Evolutionary conservation across 2,888 invertebrate species (phyloP), one percentile per base, ranked within the genome.

Genomic region (Cactoblastis cactorum): DNA sequence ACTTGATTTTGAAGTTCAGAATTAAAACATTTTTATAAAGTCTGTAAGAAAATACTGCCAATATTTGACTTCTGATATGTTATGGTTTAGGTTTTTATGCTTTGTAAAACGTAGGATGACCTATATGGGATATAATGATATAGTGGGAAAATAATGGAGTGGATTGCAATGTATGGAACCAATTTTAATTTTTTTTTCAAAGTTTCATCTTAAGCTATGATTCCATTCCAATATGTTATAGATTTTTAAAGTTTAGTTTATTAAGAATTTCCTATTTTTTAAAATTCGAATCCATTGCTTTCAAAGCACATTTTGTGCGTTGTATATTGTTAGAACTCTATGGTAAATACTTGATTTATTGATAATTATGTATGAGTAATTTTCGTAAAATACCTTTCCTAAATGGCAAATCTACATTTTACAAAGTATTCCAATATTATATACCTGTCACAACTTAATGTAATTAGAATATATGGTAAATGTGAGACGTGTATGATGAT

Each of bases 11-110:
- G 33, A 18, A 38, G 22, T 35, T 32, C 19, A 0, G 12, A 17
- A 43, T 5, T 38, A 14, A 32, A 17, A 46, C 12, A 9, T 14
- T 47, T 19, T 34, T 19, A 19, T 24, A 35, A 45, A 47, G 22
- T 22, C 24, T 24, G 22, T 2, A n/a, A n/a, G n/a, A n/a, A n/a
- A n/a, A 1, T 24, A 47, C 47, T 47, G 47, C 34, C 43, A 43
- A 41, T 12, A 43, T 14, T 41, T 12, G 28, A 2, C 14, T 24
- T 14, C 24, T 43, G 14, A 41, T 18, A 1, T n/a, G n/a, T 38
- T 18, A 11, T 19, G 18, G 38, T 18, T 11, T 38, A 35, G 18
- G 18, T 24, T 41, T 24, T 15, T 14, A 15, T 35, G 34, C 34
- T 35, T 35, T 35, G 3, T 14, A 1, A 35, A 35, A 35, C 14